Evolutionary conservation across 2,888 invertebrate species (phyloP), one percentile per base, ranked within the genome.

Genomic region (Tipula vernalis): DNA sequence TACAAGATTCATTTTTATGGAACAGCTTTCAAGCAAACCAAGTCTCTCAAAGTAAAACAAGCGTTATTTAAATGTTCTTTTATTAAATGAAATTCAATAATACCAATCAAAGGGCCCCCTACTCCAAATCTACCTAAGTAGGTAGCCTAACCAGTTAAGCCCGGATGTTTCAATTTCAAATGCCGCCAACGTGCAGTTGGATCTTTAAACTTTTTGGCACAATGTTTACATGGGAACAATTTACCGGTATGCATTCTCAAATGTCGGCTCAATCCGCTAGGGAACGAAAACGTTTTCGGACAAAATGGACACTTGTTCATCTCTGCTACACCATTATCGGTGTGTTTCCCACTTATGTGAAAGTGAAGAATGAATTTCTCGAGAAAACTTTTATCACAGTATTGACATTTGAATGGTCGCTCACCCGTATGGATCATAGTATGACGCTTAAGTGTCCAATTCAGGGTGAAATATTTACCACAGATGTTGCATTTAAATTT

Each of bases 101-200:
- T 28, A 2, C 28, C 28, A 28, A 28, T 28, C 28, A 28, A 28
- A 28, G 28, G 28, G 1, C 28, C 28, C 28, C 28, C 28, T 28
- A 28, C 10, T 1, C 10, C 12, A 12, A 44, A 44, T 12, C 44
- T 12, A 44, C 10, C 3, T 28, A 28, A 28, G 28, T 1, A 28
- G 28, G 2, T 28, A 28, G 28, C 28, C 28, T 44, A 44, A 28
- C 28, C 28, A 28, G 6, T 12, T 3, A 44, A 12, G 42, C 8
- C 4, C 8, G 28, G 71, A 87, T 91, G 91, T 13, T 90, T 89
- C 42, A 89, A 89, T 83, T 91, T 89, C 71, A 92, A 90, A 89
- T 96, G 96, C 4, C 96, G 91, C 87, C 94, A 91, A 86, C 96
- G 91, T 0, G 96, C 95, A 89, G 95, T 95, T 89, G 94, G 94